Evolutionary conservation across 2,888 invertebrate species (phyloP).

Genomic region (Diploptera punctata): DNA sequence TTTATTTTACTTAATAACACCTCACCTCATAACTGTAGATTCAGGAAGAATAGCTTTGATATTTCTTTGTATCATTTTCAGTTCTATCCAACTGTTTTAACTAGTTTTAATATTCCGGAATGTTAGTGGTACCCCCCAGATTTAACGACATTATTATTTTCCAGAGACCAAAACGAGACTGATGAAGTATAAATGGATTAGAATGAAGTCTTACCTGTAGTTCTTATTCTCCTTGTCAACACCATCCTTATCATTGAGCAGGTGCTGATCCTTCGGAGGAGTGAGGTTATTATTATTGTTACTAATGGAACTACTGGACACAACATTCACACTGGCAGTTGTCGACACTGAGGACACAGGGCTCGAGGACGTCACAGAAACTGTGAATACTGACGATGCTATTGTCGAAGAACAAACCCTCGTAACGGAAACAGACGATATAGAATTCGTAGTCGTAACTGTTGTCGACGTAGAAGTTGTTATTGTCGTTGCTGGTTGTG

Average conservation of each 20-base stretch:
- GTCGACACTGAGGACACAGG: conserved; percentile 20
- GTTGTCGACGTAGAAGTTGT: conserved; percentile 47
- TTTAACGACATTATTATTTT: too few relatives aligned
- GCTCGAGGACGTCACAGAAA: conserved; percentile 24
- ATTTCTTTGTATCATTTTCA: too few relatives aligned
- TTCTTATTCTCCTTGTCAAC: conserved; percentile 30
- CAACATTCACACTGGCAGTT: conserved; percentile 22
- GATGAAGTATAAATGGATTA: too few relatives aligned
- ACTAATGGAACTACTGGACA: conserved; percentile 32
- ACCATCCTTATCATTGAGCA: conserved; percentile 31
- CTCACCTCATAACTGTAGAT: too few relatives aligned
- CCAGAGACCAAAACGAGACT: too few relatives aligned
- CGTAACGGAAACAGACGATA: conserved; percentile 44
- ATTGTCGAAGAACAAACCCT: conserved; percentile 40
- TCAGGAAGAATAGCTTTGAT: too few relatives aligned
- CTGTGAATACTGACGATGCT: conserved; percentile 13
- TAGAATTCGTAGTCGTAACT: conserved; percentile 48
- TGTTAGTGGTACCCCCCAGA: too few relatives aligned
- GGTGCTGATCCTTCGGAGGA: conserved; percentile 23
- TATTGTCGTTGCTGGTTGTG: conserved; percentile 47
- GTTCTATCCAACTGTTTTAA: too few relatives aligned
- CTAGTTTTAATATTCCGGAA: too few relatives aligned
- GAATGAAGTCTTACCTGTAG: conserved; percentile 35
- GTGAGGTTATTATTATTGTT: conserved; percentile 24
- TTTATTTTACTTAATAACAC: too few relatives aligned